Percentiles rank a stretch among this genome's conserved stretches.
These are phyloP conservation scores for Anorthoa munda DNA, from an alignment of 2,888 invertebrate species.

Conservation along the genomic window DNA sequence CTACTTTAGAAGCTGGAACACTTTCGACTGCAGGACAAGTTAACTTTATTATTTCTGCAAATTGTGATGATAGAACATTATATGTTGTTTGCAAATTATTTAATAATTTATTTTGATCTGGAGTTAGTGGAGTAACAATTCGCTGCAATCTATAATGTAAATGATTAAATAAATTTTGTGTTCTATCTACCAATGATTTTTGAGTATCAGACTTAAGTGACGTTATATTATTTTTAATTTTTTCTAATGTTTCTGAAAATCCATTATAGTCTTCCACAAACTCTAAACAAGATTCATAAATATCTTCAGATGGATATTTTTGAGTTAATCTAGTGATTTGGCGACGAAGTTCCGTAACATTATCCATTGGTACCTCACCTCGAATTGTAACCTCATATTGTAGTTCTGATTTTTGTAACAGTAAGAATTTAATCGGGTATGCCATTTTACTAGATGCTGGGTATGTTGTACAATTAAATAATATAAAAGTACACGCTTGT, in stretches of 20 bases:
- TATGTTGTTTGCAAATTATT: neutral
- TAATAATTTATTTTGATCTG: neutral
- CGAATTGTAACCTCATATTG: neutral
- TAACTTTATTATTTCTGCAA: neutral
- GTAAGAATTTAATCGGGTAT: neutral
- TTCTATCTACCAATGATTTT: no score
- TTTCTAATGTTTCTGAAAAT: neutral
- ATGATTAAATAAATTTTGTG: neutral
- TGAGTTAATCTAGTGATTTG: no score
- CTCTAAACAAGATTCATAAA: neutral
- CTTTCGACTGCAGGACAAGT: neutral
- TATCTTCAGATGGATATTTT: neutral
- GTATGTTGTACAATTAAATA: neutral
- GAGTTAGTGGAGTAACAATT: neutral
- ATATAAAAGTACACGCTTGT: no score
- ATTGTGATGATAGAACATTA: neutral
- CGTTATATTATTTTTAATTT: neutral
- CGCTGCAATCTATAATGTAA: neutral
- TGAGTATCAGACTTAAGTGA: neutral
- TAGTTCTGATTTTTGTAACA: neutral
- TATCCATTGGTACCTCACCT: no score
- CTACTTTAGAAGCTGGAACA: neutral
- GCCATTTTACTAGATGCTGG: neutral
- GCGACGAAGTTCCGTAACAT: no score
- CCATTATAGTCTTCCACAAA: neutral